Conservation (phyloP, 2,113 vertebrate species). For the Emydocephalus ijimae region DNA sequence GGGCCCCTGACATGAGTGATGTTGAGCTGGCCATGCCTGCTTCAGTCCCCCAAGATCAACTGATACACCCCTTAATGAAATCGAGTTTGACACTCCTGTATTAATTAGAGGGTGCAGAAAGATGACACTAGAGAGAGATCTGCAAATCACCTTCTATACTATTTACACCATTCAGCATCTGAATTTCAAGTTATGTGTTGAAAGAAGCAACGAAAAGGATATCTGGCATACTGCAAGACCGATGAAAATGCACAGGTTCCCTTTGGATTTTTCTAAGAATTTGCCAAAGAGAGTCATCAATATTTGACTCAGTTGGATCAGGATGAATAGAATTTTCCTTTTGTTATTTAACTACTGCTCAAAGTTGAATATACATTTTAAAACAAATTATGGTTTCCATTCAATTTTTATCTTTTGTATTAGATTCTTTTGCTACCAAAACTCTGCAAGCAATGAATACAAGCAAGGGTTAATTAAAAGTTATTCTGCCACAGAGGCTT, state of each 20-base stretch:
- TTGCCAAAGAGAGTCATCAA: neutral
- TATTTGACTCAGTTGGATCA: neutral
- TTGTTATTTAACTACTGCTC: neutral
- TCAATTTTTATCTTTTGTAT: fast-evolving
- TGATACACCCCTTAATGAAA: no score
- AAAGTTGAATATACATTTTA: neutral
- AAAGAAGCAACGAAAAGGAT: neutral
- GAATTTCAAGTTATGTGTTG: neutral
- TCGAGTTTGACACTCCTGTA: no score
- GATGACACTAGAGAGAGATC: neutral
- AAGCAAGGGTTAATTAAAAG: constrained; percentile 1
- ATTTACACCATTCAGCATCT: neutral
- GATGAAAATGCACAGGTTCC: neutral
- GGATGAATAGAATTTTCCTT: neutral
- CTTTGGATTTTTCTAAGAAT: neutral
- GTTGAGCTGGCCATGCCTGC: no score
- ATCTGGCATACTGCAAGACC: neutral
- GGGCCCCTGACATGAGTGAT: no score
- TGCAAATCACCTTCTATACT: neutral
- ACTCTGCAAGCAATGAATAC: neutral
- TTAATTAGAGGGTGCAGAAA: neutral
- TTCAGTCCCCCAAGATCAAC: no score
- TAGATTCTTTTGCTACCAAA: constrained; percentile 5
- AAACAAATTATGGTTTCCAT: neutral
- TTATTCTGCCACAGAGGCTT: neutral